Base-by-base conservation (phyloP, 2,113 vertebrate species). In the Zosterops lateralis region DNA sequence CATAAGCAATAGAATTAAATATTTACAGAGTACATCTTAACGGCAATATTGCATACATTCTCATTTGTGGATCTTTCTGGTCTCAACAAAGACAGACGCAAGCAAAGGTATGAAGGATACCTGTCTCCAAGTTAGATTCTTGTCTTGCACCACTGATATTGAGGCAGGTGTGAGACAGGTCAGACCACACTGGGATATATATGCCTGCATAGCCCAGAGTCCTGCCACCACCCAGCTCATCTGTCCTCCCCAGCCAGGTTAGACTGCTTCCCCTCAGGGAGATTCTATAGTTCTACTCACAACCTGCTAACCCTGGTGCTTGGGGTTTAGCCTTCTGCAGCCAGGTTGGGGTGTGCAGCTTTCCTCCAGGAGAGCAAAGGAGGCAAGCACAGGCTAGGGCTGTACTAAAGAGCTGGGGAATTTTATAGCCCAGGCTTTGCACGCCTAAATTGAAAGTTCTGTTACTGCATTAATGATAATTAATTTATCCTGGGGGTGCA, bases 291-390 rank as follows among this genome's bases (percentile, higher is more conserved):
- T 16, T 57, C n/a, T 44, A 11, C 21, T 18, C 17, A 13, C 17
- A 50, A 4, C 38, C 61, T 47, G 5, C 21, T 24, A 20, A 54
- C 8, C 0, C 14, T 7, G 1, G 3, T 40, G n/a, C 14, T 6
- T 34, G 28, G 13, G n/a, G 16, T 3, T 6, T 3, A 48, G 31
- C 6, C 19, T 42, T 20, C 4, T 21, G 22, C 18, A 73, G 36
- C 40, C 26, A 32, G 4, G 2, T 14, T 10, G 4, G 4, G 1
- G 1, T 1, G 4, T 13, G 4, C 14, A 40, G 28, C 21, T 36
- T n/a, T 34, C 7, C 36, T 70, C 17, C 7, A 21, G 25, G 7
- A 57, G 12, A 44, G 7, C n/a, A 73, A 28, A 77, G 17, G 10
- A 65, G 10, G 20, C 21, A 42, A 11, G 18, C 4, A 36, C 9